Conservation (phyloP, 37 sponge, comb jelly and placozoan species). For the Hormiphora californensis region DNA sequence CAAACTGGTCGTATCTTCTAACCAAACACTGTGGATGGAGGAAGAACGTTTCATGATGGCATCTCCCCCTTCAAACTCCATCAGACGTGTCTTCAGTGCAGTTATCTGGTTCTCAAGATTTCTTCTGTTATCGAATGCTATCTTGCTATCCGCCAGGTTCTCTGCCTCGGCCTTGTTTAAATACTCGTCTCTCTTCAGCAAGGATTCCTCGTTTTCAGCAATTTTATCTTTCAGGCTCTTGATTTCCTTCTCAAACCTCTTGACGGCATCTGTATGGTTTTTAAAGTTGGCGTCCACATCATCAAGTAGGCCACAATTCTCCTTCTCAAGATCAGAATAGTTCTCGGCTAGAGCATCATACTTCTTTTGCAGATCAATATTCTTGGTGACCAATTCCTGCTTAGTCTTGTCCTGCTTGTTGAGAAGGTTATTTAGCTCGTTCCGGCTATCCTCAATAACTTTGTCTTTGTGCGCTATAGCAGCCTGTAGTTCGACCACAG, state of each 20-base stretch:
- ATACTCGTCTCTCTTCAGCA: not conserved
- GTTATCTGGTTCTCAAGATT: constrained; percentile 6
- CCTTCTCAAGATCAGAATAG: constrained; percentile 20
- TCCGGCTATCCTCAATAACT: not conserved
- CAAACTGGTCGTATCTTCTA: constrained; percentile 48
- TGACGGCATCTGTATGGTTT: not conserved
- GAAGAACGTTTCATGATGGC: constrained; percentile 12
- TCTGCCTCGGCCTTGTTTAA: constrained; percentile 35
- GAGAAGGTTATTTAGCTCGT: constrained; percentile 2
- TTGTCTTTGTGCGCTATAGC: constrained; percentile 6
- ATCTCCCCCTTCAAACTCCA: constrained; percentile 44
- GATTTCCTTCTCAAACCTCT: not conserved
- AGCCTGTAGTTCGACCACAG: not conserved
- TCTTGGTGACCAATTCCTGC: constrained; percentile 41
- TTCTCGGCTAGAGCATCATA: not conserved
- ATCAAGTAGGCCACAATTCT: constrained; percentile 33
- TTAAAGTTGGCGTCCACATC: constrained; percentile 36
- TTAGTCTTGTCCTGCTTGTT: constrained; percentile 41
- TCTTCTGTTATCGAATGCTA: constrained; percentile 1
- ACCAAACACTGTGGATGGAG: constrained; percentile 42
- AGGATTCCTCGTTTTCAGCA: constrained; percentile 5
- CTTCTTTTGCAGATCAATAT: constrained; percentile 35
- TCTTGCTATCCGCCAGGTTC: constrained; percentile 17
- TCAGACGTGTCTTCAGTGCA: not conserved
- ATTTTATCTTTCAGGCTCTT: not conserved